A percentile compares a stretch with the other conserved stretches of the same genome.
Conservation (phyloP, 2,888 invertebrate species). For the Coelogynopora nodosa region DNA sequence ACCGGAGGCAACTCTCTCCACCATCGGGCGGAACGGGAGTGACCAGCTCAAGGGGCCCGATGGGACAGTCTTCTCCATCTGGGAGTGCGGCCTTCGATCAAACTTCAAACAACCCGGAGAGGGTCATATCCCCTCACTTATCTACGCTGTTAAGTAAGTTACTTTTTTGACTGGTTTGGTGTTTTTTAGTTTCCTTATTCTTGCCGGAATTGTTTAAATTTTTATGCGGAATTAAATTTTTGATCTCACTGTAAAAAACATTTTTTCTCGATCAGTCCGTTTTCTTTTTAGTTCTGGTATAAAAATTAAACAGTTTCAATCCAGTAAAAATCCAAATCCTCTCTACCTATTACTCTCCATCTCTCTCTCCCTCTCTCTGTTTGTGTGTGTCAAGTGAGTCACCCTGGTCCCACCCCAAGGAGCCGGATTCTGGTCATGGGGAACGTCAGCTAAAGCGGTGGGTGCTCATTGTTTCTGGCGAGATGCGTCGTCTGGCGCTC, state of each 20-base stretch:
- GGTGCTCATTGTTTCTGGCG: not conserved
- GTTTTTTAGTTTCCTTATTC: no score
- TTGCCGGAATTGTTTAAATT: no score
- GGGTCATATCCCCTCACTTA: constrained; percentile 6
- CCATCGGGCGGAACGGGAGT: not conserved
- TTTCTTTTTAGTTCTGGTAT: no score
- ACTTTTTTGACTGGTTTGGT: no score
- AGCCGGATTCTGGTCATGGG: not conserved
- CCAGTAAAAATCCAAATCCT: no score
- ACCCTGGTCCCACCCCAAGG: not conserved
- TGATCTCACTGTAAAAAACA: no score
- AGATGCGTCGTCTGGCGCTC: not conserved
- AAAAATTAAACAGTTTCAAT: no score
- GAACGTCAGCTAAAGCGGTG: not conserved
- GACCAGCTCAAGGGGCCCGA: not conserved
- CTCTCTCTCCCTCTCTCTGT: no score
- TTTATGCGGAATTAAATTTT: no score
- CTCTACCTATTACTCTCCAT: no score
- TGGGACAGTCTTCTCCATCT: not conserved
- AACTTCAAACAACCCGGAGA: not conserved
- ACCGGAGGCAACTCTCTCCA: not conserved
- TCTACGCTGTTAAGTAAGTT: not conserved
- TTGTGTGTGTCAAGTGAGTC: no score
- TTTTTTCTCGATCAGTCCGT: no score
- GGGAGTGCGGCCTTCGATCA: not conserved